Base-by-base conservation (phyloP, 2,797 vertebrate genomes). In the Macropodus opercularis region DNA sequence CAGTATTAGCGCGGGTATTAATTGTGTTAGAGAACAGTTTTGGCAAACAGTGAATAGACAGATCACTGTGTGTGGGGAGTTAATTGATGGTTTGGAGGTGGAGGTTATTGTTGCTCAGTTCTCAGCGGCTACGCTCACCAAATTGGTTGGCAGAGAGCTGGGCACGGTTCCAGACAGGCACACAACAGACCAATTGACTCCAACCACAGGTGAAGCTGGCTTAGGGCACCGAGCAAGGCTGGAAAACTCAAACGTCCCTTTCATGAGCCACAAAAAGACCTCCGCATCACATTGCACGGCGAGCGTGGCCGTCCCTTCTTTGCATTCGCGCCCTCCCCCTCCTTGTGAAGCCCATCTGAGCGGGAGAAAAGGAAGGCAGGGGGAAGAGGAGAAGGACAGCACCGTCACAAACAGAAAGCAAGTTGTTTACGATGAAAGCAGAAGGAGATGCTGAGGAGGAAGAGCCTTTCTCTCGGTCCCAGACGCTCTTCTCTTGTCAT, bases 381-480 rank as follows among this genome's bases (percentile, higher is more conserved):
- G 77, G 67, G 66, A 66, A 72, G 75, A 70, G 70, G 68, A 59
- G 83, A 81, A 65, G 75, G 76, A 80, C 79, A 77, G 85, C 72
- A 86, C 54, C 62, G 63, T 79, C 23, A 79, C 85, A 85, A 86
- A 91, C 87, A 92, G 88, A 89, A 86, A 86, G 86, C 86, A 89
- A 89, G 88, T 90, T 91, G 90, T 91, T 87, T 76, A 59, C 42
- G 81, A 81, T 86, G 86, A 86, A 91, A 88, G 87, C 87, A 85
- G 84, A 88, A 79, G 88, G 87, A 88, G 74, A 80, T 55, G 72
- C 78, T 60, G 75, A 53, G 77, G 81, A 89, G 87, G 89, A 90
- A 90, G 89, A 87, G 74, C 76, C 80, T 86, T 81, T 87, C 73
- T 83, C 78, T 85, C 64, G 46, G 29, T 76, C 79, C 76, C 77